phyloP scores from a whole-genome alignment of 64 coral and sea anemone species.

The Actinia equina region DNA sequence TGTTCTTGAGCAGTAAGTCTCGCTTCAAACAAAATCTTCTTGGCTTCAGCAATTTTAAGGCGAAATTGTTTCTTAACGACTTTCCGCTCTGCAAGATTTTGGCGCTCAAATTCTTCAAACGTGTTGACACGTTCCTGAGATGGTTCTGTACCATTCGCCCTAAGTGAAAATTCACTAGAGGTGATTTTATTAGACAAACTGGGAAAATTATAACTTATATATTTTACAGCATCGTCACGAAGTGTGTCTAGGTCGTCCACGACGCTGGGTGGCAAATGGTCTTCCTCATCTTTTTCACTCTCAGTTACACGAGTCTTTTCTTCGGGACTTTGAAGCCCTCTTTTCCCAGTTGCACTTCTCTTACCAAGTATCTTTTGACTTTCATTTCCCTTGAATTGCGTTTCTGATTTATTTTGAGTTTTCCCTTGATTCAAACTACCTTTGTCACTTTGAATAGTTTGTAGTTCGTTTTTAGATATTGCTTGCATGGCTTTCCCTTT shows the following conservation, averaged over 20 bases:
- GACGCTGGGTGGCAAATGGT: not conserved
- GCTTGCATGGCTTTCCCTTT: not conserved
- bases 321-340: no score
- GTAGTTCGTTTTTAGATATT: not conserved
- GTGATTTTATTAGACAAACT: not conserved
- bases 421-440: not conserved
- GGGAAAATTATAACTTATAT: not conserved
- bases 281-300: not conserved
- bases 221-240: not conserved
- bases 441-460: not conserved
- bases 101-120: constrained; percentile 36
- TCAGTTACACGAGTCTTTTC: no score
- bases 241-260: not conserved
- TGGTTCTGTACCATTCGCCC: not conserved
- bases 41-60: constrained; percentile 14
- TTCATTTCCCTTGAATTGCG: not conserved
- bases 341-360: not conserved
- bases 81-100: constrained; percentile 38
- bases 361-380: not conserved
- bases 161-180: not conserved
- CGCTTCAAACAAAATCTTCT: constrained; percentile 23
- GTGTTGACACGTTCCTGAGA: not conserved
- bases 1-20: constrained; percentile 3
- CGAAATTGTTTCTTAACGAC: constrained; percentile 31
- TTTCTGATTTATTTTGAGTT: not conserved